Evolutionary conservation across 2,888 invertebrate genomes (phyloP), one percentile per base, ranked within the genome.

Genomic region (Osedax fenrisi): DNA sequence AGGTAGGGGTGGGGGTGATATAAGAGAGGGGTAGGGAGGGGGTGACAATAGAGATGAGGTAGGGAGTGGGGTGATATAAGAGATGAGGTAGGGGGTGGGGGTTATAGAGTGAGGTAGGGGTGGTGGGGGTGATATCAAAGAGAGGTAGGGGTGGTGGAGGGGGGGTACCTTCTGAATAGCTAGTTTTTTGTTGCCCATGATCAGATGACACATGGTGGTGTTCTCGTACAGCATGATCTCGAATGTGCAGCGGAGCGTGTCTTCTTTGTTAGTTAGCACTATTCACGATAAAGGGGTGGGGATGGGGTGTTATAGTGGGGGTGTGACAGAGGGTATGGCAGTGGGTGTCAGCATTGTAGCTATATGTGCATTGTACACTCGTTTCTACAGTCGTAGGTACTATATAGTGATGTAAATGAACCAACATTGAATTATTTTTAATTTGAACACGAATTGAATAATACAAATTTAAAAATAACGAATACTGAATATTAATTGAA

Each of bases 211-310:
- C 90, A 96, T 92, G 78, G 94, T 92, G 82, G 95, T 94, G 86
- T 97, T 94, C 85, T 98, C 97, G 80, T 95, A 86, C 72, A 97
- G 87, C 88, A 95, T 92, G 83, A 96, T 88, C 86, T 97, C 94
- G 85, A 97, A 93, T 26, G 94, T 90, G 80, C 92, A 91, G 80
- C 96, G 85, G 80, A 92, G 90, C 3, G 91, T n/a, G n/a, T n/a
- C n/a, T n/a, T n/a, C n/a, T n/a, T n/a, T n/a, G n/a, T n/a, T n/a
- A n/a, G n/a, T n/a, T n/a, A n/a, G n/a, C n/a, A n/a, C n/a, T n/a
- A n/a, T n/a, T n/a, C n/a, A n/a, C n/a, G n/a, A n/a, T n/a, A n/a
- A n/a, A n/a, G n/a, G n/a, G n/a, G n/a, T n/a, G n/a, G n/a, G n/a
- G n/a, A n/a, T n/a, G n/a, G n/a, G n/a, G n/a, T n/a, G n/a, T n/a